These are phyloP conservation scores for Netelia virgata DNA, from an alignment of 2,888 invertebrate species.

Conservation along the genomic window DNA sequence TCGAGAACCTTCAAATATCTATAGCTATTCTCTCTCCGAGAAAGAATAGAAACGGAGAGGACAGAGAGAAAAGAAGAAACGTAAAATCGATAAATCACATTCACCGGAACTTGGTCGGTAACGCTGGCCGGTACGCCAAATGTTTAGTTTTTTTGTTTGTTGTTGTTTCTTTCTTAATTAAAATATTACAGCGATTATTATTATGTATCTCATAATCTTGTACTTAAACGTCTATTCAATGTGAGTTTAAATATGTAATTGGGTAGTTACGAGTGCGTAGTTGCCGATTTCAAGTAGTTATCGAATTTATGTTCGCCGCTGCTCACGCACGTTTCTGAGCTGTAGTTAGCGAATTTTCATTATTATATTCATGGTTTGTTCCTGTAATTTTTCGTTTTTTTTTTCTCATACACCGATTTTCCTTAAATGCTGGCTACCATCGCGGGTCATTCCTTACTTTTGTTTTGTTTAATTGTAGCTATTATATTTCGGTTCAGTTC, in stretches of 20 bases:
- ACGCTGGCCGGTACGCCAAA: constrained; percentile 41
- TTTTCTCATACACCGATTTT: constrained; percentile 32
- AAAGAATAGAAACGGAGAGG: constrained; percentile 21
- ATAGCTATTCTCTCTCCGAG: constrained; percentile 41
- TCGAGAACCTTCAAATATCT: constrained; percentile 32
- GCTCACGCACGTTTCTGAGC: neutral
- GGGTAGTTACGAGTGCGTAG: constrained; percentile 50
- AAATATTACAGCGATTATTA: constrained; percentile 65
- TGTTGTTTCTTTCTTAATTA: constrained; percentile 2
- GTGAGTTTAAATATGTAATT: constrained; percentile 66
- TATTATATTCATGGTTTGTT: neutral
- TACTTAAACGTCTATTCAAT: constrained; percentile 66
- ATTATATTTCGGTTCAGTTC: constrained; percentile 55
- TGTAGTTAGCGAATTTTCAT: neutral
- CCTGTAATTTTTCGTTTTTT: neutral
- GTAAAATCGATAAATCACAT: constrained; percentile 52
- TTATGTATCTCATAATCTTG: constrained; percentile 53
- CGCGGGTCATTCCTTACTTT: constrained; percentile 25
- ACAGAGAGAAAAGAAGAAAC: constrained; percentile 12
- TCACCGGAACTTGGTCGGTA: constrained; percentile 61
- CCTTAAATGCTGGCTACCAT: constrained; percentile 31
- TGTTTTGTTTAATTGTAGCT: constrained; percentile 24
- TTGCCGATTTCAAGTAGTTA: constrained; percentile 32
- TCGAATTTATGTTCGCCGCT: constrained; percentile 20
- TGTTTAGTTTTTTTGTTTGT: constrained; percentile 18